Percentiles rank a stretch among this genome's conserved stretches.
These are phyloP conservation scores for Sinhomidia bicolor DNA, from an alignment of 2,888 invertebrate species.

Conservation along the genomic window DNA sequence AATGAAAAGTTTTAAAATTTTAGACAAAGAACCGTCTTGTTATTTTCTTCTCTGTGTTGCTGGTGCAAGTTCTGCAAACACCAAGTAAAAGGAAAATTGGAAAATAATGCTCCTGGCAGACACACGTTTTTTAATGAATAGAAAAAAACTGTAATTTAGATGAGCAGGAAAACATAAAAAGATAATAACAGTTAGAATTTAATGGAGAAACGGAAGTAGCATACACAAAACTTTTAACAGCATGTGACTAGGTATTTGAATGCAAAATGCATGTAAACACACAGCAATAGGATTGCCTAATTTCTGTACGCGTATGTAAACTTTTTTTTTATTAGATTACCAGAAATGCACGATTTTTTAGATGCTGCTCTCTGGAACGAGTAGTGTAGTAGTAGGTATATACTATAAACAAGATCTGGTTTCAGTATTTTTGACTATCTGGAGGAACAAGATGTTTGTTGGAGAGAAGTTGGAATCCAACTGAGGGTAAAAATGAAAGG, in stretches of 20 bases:
- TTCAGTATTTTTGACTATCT: slow-evolving; percentile 5
- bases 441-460: slow-evolving; percentile 49
- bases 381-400: neutral
- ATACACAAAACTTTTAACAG: slow-evolving; percentile 4
- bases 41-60: neutral
- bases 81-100: neutral
- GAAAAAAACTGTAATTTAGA: slow-evolving; percentile 18
- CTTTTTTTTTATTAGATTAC: too few species aligned
- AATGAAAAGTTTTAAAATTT: neutral
- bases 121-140: neutral
- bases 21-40: neutral
- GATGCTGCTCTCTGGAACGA: neutral
- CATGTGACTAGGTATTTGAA: neutral
- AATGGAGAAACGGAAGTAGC: slow-evolving; percentile 12
- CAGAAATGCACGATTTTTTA: too few species aligned
- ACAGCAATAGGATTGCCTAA: too few species aligned
- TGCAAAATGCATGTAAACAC: too few species aligned
- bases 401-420: neutral
- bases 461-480: slow-evolving; percentile 65
- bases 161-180: neutral
- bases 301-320: too few species aligned
- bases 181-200: slow-evolving; percentile 8
- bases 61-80: too few species aligned
- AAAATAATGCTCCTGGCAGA: neutral
- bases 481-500: slow-evolving; percentile 56